Evolutionary conservation across 2,888 invertebrate species (phyloP), one percentile per base, ranked within the genome.

Genomic region (Hypercompe scribonia): DNA sequence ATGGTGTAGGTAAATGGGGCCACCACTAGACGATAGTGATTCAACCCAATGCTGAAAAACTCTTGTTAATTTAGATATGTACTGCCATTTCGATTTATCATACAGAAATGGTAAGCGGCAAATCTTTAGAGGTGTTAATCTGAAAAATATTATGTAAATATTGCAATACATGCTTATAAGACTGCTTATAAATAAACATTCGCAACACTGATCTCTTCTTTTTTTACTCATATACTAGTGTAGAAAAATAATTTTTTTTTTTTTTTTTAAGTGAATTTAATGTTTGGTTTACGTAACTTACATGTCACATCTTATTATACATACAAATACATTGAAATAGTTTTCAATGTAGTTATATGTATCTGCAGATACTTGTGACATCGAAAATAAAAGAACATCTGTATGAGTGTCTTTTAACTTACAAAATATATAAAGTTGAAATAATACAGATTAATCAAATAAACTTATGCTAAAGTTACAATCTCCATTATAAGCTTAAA

Each of bases 51-150:
- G 79, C 84, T 78, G 28, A 31, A 7, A 61, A 61, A 61, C 31
- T 58, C 78, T 84, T 80, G 81, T 81, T 83, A 81, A 83, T 84
- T 84, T 88, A 75, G 28, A 79, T 82, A 90, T 93, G 92, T 93
- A 91, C 90, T 92, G 87, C 93, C 93, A 91, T 94, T 94, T 94
- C 92, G 78, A 80, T 83, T 86, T 81, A 80, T 87, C 88, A 82
- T 73, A 86, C 85, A 83, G 93, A 94, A 94, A 94, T 93, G 93
- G 93, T 90, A 90, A 90, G 90, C 92, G 91, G 93, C 93, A 92
- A 90, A 92, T 91, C 88, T 90, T 89, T 86, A 79, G 84, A 86
- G 81, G 85, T 80, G 82, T 86, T 82, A 84, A 86, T 89, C 87
- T 89, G 89, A 89, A 86, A 87, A 89, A 33, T 8, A 42, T 50